Evolutionary conservation across 2,113 vertebrate species (phyloP), one percentile per base, ranked within the genome.

Genomic region (Cyanistes caeruleus): DNA sequence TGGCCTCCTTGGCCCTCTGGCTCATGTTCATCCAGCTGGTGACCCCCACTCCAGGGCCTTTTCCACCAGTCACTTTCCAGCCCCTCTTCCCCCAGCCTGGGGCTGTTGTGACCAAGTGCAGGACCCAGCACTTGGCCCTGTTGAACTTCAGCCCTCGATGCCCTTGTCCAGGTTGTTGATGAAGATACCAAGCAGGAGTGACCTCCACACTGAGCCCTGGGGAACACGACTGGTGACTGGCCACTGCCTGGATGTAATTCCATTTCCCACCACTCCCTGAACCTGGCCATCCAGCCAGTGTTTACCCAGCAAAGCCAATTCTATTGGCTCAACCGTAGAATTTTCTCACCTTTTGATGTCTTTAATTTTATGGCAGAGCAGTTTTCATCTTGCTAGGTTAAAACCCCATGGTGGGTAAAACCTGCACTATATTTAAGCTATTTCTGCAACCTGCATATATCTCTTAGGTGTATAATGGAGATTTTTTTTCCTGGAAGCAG

Each of bases 141-240:
- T 31, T n/a, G 44, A 31, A 43, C 20, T 19, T 27, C 33, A 19
- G 33, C 8, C 25, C n/a, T 82, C 0, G 0, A 9, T 35, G 11
- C 15, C 33, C 48, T 48, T 7, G 5, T 76, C 11, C 37, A 48
- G 25, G 23, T 27, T 27, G 16, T 10, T n/a, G 52, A 23, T 87
- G 41, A 46, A n/a, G 7, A 8, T 30, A 2, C 0, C 48, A 24
- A 39, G 9, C 22, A 60, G 46, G 19, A 56, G 25, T 20, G 33
- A 31, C 28, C 14, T 28, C 16, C 41, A 7, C 24, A 5, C n/a
- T 22, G 75, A 48, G 41, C 25, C 13, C 28, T 70, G 39, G 24
- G 21, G 23, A 44, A 1, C 24, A 8, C 3, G 1, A 7, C 30
- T 73, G 43, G n/a, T n/a, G n/a, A n/a, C n/a, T n/a, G n/a, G 49